Percentiles rank a stretch among this genome's conserved stretches.
phyloP scores from a whole-genome alignment of 2,113 vertebrate species.

The Sitta europaea region DNA sequence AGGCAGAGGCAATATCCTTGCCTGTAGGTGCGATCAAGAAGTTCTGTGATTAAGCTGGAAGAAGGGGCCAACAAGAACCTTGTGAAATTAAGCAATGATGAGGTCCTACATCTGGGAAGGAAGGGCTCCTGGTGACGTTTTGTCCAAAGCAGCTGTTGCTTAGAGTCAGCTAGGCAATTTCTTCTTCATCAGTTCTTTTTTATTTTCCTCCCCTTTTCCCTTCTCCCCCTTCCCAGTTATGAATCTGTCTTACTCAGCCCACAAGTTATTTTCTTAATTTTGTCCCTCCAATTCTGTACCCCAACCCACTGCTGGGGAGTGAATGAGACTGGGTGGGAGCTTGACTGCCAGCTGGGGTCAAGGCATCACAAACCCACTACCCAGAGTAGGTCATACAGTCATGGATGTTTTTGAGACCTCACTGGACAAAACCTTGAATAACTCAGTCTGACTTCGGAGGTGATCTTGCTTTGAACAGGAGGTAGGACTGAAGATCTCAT shows the following conservation, averaged over 20 bases:
- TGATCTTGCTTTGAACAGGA: background rate
- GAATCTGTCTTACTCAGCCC: background rate
- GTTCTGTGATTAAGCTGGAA: background rate
- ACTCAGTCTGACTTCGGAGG: background rate
- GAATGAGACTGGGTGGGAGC: background rate
- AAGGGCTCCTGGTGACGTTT: background rate
- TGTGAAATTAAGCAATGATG: background rate
- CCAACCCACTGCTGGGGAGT: background rate
- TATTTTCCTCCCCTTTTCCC: fast-evolving
- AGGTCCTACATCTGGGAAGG: background rate
- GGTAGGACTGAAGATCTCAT: background rate
- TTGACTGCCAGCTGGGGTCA: background rate
- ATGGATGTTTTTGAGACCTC: background rate
- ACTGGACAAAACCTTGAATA: background rate
- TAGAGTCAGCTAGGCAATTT: background rate
- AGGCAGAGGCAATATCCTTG: background rate
- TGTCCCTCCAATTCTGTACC: background rate
- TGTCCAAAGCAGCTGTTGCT: background rate
- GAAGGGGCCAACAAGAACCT: background rate
- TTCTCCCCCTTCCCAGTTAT: background rate
- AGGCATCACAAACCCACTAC: background rate
- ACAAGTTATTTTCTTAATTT: background rate
- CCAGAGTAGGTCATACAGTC: background rate
- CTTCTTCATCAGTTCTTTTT: background rate
- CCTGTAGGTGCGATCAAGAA: background rate